Conservation (phyloP, 2,113 vertebrate genomes). For the Pterocles gutturalis region DNA sequence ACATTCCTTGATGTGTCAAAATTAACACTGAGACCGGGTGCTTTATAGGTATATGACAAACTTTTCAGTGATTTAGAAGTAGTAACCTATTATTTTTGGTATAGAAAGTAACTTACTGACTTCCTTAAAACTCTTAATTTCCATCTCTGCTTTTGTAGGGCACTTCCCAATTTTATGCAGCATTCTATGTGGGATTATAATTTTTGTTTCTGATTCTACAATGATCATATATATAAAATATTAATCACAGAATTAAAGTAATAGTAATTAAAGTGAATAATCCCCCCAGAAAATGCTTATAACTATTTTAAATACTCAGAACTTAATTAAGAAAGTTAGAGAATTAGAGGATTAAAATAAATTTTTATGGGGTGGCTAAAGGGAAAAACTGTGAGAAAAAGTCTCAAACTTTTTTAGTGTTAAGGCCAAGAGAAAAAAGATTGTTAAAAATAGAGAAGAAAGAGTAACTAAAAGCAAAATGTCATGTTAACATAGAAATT, state of each 20-base stretch:
- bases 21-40: background rate
- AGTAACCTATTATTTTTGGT: background rate
- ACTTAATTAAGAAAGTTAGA: background rate
- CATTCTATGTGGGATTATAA: background rate
- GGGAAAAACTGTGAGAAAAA: background rate
- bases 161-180: background rate
- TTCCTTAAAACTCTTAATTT: background rate
- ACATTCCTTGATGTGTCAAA: background rate
- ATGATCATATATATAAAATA: background rate
- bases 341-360: background rate
- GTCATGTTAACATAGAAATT: background rate
- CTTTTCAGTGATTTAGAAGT: background rate
- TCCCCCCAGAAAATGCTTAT: background rate
- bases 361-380: background rate
- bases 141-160: background rate
- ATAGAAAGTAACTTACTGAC: background rate
- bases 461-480: background rate
- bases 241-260: background rate
- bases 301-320: background rate
- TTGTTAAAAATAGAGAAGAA: background rate
- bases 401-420: background rate
- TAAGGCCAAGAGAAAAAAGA: background rate
- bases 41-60: background rate
- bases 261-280: background rate
- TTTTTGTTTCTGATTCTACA: background rate